These are phyloP conservation scores for Chelonia mydas DNA, from an alignment of 2,797 vertebrate genomes.

Conservation along the genomic window DNA sequence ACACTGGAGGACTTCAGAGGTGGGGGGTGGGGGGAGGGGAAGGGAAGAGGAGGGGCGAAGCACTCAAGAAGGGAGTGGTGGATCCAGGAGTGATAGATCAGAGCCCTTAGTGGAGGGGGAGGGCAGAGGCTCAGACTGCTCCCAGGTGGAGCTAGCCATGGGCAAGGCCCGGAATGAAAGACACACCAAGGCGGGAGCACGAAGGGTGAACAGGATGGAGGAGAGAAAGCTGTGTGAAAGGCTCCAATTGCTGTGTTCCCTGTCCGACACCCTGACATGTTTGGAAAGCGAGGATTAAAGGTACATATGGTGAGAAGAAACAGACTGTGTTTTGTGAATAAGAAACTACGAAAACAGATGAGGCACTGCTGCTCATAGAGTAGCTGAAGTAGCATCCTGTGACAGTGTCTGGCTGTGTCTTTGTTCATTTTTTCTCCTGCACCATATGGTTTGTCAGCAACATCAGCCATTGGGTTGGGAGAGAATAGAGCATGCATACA, in stretches of 20 bases:
- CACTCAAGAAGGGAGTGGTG: not conserved
- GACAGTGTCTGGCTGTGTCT: not conserved
- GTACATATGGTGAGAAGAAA: not conserved
- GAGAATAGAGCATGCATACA: not conserved
- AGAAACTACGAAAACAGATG: not conserved
- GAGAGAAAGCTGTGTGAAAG: not conserved
- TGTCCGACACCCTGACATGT: not conserved
- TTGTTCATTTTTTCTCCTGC: not conserved
- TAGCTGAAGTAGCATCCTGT: not conserved
- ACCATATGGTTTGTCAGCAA: not conserved
- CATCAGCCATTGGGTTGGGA: no score
- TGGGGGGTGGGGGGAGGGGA: rapidly evolving
- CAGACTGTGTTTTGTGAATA: not conserved
- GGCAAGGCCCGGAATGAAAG: not conserved
- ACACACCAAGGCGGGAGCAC: not conserved
- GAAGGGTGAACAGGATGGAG: not conserved
- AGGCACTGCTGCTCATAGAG: no score
- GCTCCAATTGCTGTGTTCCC: not conserved
- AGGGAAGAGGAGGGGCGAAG: no score
- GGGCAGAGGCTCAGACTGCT: not conserved
- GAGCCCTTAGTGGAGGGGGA: not conserved
- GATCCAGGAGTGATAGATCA: not conserved
- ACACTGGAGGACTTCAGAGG: not conserved
- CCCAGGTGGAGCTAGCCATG: no score
- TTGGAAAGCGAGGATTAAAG: not conserved